Base-by-base conservation (phyloP, 1,140 invertebrate genomes). In the Manduca sexta region DNA sequence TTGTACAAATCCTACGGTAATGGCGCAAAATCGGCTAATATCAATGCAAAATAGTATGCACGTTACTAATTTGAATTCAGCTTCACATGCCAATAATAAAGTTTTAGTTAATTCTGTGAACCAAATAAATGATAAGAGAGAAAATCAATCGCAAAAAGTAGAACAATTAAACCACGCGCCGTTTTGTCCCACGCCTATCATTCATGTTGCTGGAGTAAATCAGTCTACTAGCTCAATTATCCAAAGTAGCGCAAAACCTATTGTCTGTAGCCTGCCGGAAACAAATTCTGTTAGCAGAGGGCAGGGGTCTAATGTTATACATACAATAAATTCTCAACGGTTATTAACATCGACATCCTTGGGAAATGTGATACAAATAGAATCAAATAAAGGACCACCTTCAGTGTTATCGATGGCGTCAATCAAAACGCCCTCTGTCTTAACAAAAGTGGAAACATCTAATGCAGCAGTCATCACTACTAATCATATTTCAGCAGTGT, bases 11-110 rank as follows among this genome's bases (percentile, higher is more conserved):
- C 61, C 81, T 30, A 76, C 84, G 40, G 63, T 85, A 8, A 64
- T 86, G 68, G 65, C 83, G 15, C 83, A 85, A 59, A 86, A 86
- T 69, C 69, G 84, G 31, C 60, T 87, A 38, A 74, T 86, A 42
- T 73, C 83, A 1, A 75, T 83, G 74, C 76, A 77, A 54, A 76
- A 79, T 63, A 63, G 75, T 15, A 52, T 78, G 17, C 74, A 83
- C 37, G 61, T 69, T 37, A 65, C 64, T 26, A 76, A 74, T 54
- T 59, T 74, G 7, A 83, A 77, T 63, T 62, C 74, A 17, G 45
- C 64, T 45, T 52, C 84, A 52, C 75, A 81, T 61, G 37, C 82
- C n/a, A 55, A 68, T 34, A 82, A 73, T 50, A 84, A 84, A 66
- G 67, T 80, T 35, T 54, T 84, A 40, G 65, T 86, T 11, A 83